Evolutionary conservation across 1,140 invertebrate species (phyloP).

Genomic region (Paraescarpia echinospica): DNA sequence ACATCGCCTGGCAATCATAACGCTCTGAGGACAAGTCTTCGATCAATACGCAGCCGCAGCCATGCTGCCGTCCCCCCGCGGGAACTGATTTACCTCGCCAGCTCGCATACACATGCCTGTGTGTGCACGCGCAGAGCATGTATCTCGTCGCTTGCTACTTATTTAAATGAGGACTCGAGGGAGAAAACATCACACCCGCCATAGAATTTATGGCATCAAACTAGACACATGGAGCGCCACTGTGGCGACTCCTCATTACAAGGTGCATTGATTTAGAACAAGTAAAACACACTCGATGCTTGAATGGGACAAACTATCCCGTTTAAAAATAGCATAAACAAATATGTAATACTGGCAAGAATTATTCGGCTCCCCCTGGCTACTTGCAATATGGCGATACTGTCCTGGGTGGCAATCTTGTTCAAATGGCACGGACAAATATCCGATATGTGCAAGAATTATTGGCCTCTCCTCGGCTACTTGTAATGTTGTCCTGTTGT

Average conservation of each 20-base stretch:
- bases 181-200: not conserved
- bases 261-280: not conserved
- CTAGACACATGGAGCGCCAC: no score
- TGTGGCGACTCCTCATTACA: not conserved
- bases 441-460: no score
- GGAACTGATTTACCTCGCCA: not conserved
- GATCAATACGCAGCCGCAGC: not conserved
- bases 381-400: no score
- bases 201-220: not conserved
- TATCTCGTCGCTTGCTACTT: not conserved
- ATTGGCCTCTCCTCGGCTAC: no score
- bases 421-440: no score
- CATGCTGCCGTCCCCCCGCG: no score
- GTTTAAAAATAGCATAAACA: not conserved
- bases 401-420: no score
- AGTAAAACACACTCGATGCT: not conserved
- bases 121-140: not conserved
- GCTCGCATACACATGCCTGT: not conserved
- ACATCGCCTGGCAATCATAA: not conserved
- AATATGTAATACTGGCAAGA: not conserved
- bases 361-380: no score
- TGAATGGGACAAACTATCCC: not conserved
- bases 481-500: no score
- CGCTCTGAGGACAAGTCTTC: not conserved
- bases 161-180: not conserved